Base-by-base conservation (phyloP, 2,113 vertebrate genomes). In the Osmerus mordax region DNA sequence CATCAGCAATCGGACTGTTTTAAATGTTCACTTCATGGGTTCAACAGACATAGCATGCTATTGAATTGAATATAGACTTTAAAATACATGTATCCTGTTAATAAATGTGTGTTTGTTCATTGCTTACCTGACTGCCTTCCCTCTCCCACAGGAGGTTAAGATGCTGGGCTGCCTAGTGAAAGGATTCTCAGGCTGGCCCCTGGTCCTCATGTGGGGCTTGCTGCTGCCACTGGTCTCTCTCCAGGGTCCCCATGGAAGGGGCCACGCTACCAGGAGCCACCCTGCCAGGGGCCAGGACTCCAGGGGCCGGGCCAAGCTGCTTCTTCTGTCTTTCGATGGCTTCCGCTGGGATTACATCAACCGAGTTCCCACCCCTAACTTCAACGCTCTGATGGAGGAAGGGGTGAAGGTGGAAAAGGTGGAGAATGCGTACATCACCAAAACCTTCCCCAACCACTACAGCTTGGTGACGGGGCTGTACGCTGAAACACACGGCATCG, bases 311-410 rank as follows among this genome's bases (percentile, higher is more conserved):
- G 84, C 88, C 61, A 91, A 92, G 16, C 90, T 97, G 52, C 88
- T 98, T 32, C 86, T 97, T 0, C 84, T 98, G 65, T 97, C 96
- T 3, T 98, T 96, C 16, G 96, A 98, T 58, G 96, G 96, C 62
- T 98, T 98, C 80, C 93, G 95, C 0, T 96, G 94, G 92, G 96
- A 98, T 90, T 98, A 97, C 73, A 82, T 97, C 14, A 78, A 94
- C 59, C 93, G 88, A 52, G 92, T 94, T 56, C 66, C 93, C 0
- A 93, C 90, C 0, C 95, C 95, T 6, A 90, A 88, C 82, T 96
- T 98, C n/a, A 82, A 90, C 51, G 86, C 74, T 63, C 71, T 94
- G 70, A 92, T 94, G 69, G 70, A 86, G 0, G 83, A 87, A 0
- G 96, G 96, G 2, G 92, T 94, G 60, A 90, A 77, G 0, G 92